A percentile compares a stretch with the other conserved stretches of the same genome.
phyloP scores from a whole-genome alignment of 2,888 invertebrate species.

The Troglohyphantes excavatus region DNA sequence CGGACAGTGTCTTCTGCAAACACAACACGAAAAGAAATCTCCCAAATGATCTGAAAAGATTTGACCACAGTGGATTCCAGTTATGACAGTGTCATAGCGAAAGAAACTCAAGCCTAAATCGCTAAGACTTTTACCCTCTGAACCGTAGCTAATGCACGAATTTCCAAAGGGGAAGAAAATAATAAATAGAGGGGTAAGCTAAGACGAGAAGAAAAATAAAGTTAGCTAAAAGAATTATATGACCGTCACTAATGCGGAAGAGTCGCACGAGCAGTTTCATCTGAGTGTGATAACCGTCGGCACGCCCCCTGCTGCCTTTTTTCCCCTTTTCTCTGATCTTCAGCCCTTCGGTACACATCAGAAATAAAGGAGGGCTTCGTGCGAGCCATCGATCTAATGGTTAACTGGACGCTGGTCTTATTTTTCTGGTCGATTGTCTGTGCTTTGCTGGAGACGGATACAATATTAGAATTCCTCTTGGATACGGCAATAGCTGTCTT shows the following conservation, averaged over 20 bases:
- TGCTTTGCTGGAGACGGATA: slow-evolving; percentile 58
- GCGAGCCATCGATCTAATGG: slow-evolving; percentile 64
- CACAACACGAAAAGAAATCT: neutral
- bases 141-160: slow-evolving; percentile 76
- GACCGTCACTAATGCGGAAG: slow-evolving; percentile 72
- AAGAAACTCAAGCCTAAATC: slow-evolving; percentile 58
- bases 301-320: slow-evolving; percentile 51
- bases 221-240: slow-evolving; percentile 78
- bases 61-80: slow-evolving; percentile 63
- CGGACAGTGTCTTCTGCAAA: neutral
- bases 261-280: slow-evolving; percentile 69
- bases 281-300: slow-evolving; percentile 71
- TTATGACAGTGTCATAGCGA: slow-evolving; percentile 68
- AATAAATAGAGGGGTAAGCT: slow-evolving; percentile 75
- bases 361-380: slow-evolving; percentile 66
- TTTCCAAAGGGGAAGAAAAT: slow-evolving; percentile 75
- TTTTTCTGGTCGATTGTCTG: slow-evolving; percentile 71
- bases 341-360: slow-evolving; percentile 67
- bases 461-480: slow-evolving; percentile 64
- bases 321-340: slow-evolving; percentile 36
- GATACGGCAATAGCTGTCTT: slow-evolving; percentile 46
- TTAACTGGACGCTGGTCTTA: slow-evolving; percentile 69
- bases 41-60: slow-evolving; percentile 21
- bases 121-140: slow-evolving; percentile 67
- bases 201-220: slow-evolving; percentile 71